phyloP scores from a whole-genome alignment of 2,113 vertebrate species.

The Elephas maximus region DNA sequence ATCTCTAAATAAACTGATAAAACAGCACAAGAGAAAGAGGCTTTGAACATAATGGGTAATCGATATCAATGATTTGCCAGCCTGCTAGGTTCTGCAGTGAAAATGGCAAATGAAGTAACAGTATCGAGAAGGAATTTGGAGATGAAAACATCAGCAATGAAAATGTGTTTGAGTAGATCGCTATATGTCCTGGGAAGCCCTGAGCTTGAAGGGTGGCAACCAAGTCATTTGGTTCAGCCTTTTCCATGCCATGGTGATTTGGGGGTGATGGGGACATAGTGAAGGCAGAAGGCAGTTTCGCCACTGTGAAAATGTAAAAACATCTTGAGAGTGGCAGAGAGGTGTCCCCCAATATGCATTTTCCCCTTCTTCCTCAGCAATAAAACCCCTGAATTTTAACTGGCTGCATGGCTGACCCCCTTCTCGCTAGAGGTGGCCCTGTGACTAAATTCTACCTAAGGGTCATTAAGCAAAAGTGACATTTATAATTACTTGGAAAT shows the following conservation, averaged over 20 bases:
- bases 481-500: constrained; percentile 1
- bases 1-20: constrained; percentile 68
- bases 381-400: constrained; percentile 38
- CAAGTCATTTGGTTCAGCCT: not conserved
- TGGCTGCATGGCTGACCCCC: not conserved
- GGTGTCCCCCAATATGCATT: not conserved
- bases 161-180: not conserved
- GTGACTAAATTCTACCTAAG: constrained; percentile 28
- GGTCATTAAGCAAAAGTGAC: constrained; percentile 6
- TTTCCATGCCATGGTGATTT: not conserved
- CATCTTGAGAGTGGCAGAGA: not conserved
- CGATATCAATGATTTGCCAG: constrained; percentile 49
- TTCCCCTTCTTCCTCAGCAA: not conserved
- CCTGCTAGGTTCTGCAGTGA: constrained; percentile 44
- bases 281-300: constrained; percentile 12
- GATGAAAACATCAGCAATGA: constrained; percentile 27
- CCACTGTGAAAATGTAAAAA: constrained; percentile 2
- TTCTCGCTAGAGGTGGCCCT: not conserved
- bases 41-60: constrained; percentile 66
- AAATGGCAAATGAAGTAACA: constrained; percentile 69
- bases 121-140: constrained; percentile 29
- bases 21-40: constrained; percentile 56
- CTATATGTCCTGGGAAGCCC: constrained; percentile 5
- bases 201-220: not conserved
- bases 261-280: not conserved